Percentiles rank a stretch among this genome's conserved stretches.
Conservation (phyloP, 2,797 vertebrate genomes). For the Pyrocephalus nanus region DNA sequence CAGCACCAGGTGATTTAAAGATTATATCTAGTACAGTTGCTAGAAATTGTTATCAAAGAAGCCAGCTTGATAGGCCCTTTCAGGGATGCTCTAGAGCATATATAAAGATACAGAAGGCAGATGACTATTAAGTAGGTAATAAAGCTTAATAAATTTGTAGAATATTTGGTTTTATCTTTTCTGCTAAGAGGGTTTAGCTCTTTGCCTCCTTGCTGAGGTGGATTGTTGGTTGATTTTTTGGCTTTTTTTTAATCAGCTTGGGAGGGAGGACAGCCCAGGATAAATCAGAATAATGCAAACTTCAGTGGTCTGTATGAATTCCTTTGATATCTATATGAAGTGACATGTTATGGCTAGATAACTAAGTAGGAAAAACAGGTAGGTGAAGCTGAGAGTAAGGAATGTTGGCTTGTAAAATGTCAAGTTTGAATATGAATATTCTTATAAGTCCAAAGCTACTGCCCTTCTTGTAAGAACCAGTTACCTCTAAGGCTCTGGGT, state of each 20-base stretch:
- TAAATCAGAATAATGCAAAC: background rate
- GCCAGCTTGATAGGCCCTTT: background rate
- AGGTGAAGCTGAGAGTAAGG: background rate
- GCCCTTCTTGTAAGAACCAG: background rate
- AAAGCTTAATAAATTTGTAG: background rate
- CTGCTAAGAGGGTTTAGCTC: background rate
- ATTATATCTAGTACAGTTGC: background rate
- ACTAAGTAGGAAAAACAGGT: background rate
- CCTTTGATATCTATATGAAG: background rate
- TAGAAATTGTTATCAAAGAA: background rate
- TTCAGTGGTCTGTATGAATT: background rate
- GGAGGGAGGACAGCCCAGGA: background rate
- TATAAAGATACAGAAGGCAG: background rate
- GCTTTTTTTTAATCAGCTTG: background rate
- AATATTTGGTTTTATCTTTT: background rate
- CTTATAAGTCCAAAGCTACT: background rate
- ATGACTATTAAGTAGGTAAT: background rate
- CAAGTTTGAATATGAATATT: background rate
- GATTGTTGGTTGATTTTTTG: rapidly evolving
- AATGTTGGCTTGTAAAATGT: background rate
- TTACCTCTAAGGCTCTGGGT: background rate
- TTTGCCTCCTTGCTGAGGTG: background rate
- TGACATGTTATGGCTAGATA: background rate
- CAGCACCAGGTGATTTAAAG: background rate
- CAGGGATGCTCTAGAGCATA: background rate